Conservation (phyloP, 2,888 invertebrate species). For the Kuschelorhynchus macadamiae region DNA sequence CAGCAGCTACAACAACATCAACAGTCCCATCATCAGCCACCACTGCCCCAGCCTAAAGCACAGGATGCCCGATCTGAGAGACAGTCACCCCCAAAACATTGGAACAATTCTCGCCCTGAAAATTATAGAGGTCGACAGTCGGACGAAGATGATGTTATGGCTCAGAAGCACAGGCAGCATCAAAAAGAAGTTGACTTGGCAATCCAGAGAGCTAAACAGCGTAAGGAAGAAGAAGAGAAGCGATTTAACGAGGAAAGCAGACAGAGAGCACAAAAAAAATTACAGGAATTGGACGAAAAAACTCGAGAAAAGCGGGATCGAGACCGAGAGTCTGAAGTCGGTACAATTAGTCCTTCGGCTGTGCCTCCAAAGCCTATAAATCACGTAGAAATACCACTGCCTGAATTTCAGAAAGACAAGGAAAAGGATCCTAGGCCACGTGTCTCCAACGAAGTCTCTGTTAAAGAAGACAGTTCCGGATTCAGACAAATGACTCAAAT, state of each 20-base stretch:
- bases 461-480: conserved; percentile 41
- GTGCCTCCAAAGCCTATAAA: conserved; percentile 67
- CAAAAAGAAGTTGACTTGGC: conserved; percentile 81
- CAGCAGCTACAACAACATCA: conserved; percentile 18
- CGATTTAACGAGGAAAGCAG: conserved; percentile 74
- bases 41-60: conserved; percentile 32
- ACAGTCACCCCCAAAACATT: conserved; percentile 51
- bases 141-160: conserved; percentile 62
- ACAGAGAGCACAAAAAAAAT: conserved; percentile 76
- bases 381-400: conserved; percentile 69
- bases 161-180: conserved; percentile 48
- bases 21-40: conserved; percentile 58
- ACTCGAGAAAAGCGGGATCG: conserved; percentile 74
- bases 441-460: conserved; percentile 54
- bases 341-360: conserved; percentile 66
- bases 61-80: conserved; percentile 33
- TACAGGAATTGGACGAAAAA: conserved; percentile 79
- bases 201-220: conserved; percentile 86
- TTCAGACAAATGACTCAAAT: conserved; percentile 67
- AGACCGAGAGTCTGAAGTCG: conserved; percentile 68
- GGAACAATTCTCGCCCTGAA: conserved; percentile 56
- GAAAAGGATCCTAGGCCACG: conserved; percentile 59
- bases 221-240: conserved; percentile 91
- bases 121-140: conserved; percentile 53
- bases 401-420: conserved; percentile 72